These are phyloP conservation scores for Chironomus striatipennis DNA, from an alignment of 1,140 invertebrate genomes.

Conservation along the genomic window DNA sequence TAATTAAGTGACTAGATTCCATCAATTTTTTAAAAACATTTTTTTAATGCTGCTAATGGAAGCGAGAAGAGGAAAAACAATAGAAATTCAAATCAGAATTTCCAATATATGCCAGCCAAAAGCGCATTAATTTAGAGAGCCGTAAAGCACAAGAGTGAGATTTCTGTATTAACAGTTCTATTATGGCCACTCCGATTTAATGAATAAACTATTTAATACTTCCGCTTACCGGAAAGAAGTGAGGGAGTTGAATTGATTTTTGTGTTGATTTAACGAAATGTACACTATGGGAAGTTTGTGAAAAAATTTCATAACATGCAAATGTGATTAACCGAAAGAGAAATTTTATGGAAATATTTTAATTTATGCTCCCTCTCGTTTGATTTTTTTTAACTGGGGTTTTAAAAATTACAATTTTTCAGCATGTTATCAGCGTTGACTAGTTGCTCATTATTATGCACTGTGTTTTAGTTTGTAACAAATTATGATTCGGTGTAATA, in stretches of 20 bases:
- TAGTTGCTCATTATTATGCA: too few species aligned
- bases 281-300: too few species aligned
- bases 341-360: background rate
- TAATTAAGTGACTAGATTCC: background rate
- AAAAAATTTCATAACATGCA: background rate
- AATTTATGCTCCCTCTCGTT: slow-evolving; percentile 4
- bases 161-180: background rate
- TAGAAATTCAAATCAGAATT: slow-evolving; percentile 20
- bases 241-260: background rate
- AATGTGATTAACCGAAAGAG: background rate
- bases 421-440: too few species aligned
- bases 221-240: background rate
- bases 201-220: slow-evolving; percentile 22
- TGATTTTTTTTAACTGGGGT: background rate
- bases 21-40: slow-evolving; percentile 6
- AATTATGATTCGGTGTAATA: too few species aligned
- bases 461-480: too few species aligned
- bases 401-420: too few species aligned
- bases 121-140: too few species aligned
- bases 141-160: background rate
- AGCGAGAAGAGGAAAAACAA: background rate
- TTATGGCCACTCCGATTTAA: slow-evolving; percentile 4
- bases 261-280: too few species aligned
- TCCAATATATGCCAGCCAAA: background rate
- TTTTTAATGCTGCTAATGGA: background rate